These are phyloP conservation scores for Catostomus latipinnis DNA, from an alignment of 2,797 vertebrate genomes.

Conservation along the genomic window DNA sequence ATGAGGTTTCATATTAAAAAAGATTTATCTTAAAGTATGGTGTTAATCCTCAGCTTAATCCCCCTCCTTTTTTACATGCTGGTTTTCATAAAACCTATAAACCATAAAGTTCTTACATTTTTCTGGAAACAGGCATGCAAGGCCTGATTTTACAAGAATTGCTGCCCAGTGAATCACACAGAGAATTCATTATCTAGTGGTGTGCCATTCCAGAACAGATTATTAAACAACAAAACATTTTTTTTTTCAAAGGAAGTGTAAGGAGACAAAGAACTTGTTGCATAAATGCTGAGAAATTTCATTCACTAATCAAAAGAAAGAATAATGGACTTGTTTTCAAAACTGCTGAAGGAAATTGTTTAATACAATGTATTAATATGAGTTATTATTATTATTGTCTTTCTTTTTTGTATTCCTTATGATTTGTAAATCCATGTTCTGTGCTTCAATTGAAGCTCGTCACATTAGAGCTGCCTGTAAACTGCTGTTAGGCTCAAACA, in stretches of 20 bases:
- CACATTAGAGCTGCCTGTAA: slow-evolving; percentile 74
- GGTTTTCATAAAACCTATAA: slow-evolving; percentile 72
- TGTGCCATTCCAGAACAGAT: slow-evolving; percentile 67
- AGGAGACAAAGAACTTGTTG: slow-evolving; percentile 66
- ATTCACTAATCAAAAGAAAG: slow-evolving; percentile 36
- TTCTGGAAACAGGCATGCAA: slow-evolving; percentile 76
- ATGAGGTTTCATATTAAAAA: slow-evolving; percentile 82
- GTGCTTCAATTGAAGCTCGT: slow-evolving; percentile 56
- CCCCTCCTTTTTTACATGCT: slow-evolving; percentile 61
- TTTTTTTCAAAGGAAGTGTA: slow-evolving; percentile 41
- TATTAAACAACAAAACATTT: slow-evolving; percentile 69
- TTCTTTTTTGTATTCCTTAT: slow-evolving; percentile 40
- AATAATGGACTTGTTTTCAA: slow-evolving; percentile 43
- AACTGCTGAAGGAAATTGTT: slow-evolving; percentile 51
- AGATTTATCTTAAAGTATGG: slow-evolving; percentile 82
- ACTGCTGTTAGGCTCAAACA: slow-evolving; percentile 79
- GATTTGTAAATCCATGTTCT: slow-evolving; percentile 54
- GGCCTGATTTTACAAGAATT: slow-evolving; percentile 79
- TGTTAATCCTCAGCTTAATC: slow-evolving; percentile 80
- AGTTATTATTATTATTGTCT: slow-evolving; percentile 48
- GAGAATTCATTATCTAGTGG: slow-evolving; percentile 69
- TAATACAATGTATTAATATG: slow-evolving; percentile 42
- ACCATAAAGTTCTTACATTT: slow-evolving; percentile 80
- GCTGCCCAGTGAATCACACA: slow-evolving; percentile 77
- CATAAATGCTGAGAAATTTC: slow-evolving; percentile 29